Percentiles rank a stretch among this genome's conserved stretches.
phyloP scores from a whole-genome alignment of 2,797 vertebrate species.

The Bradypodion ventrale region DNA sequence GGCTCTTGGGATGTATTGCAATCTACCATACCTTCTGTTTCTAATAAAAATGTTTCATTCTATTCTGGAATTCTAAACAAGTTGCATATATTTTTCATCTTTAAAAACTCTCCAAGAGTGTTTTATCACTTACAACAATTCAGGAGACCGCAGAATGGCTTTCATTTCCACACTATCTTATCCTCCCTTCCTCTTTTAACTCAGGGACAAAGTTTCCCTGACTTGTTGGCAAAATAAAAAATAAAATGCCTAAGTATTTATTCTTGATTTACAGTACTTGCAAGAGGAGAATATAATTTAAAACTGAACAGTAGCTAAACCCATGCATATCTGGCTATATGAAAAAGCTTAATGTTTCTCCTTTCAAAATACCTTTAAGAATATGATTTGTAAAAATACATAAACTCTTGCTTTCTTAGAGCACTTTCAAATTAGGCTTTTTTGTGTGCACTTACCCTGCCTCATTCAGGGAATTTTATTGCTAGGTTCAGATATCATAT shows the following conservation, averaged over 20 bases:
- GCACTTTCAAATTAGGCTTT: neutral
- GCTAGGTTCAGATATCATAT: neutral
- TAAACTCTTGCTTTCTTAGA: neutral
- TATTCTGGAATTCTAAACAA: neutral
- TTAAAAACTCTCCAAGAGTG: neutral
- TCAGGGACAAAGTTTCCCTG: neutral
- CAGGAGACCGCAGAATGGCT: neutral
- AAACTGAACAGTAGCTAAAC: neutral
- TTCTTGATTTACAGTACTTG: neutral
- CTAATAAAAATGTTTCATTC: neutral
- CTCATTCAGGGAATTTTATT: neutral
- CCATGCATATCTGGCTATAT: neutral
- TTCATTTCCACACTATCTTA: neutral
- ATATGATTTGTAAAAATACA: neutral
- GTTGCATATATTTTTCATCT: neutral
- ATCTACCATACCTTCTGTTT: neutral
- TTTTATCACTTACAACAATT: constrained; percentile 1
- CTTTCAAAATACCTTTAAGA: neutral
- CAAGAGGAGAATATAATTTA: neutral
- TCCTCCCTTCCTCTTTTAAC: neutral
- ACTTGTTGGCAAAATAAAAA: neutral
- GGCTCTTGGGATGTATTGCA: neutral
- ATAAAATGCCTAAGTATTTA: neutral
- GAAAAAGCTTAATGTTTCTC: neutral
- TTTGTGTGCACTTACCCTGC: neutral